Percentiles rank a stretch among this genome's conserved stretches.
Evolutionary conservation across 2,888 invertebrate genomes (phyloP).

Genomic region (Synanthedon myopaeformis): DNA sequence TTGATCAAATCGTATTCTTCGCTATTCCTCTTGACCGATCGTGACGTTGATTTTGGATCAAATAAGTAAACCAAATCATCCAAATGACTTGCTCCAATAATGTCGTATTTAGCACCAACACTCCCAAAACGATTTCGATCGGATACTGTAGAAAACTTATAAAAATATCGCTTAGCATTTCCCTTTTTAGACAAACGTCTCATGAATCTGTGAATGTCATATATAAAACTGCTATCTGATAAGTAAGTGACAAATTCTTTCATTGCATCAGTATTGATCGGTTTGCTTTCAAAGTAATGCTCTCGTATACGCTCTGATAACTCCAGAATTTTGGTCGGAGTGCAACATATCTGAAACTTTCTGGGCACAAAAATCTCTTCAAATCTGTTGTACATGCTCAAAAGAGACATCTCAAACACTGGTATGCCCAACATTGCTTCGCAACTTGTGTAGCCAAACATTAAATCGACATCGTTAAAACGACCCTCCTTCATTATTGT

Average conservation of each 20-base stretch:
- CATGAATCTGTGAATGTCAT: conserved; percentile 17
- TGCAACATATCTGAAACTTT: conserved; percentile 2
- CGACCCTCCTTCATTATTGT: conserved; percentile 31
- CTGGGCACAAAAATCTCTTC: conserved; percentile 19
- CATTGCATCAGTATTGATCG: conserved; percentile 11
- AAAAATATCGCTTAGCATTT: conserved; percentile 7
- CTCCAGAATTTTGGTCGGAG: conserved; percentile 13
- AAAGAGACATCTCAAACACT: conserved; percentile 1
- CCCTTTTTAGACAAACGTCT: conserved; percentile 9
- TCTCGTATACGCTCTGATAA: conserved; percentile 14
- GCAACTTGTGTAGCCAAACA: conserved; percentile 75
- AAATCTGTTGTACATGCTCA: conserved; percentile 11
- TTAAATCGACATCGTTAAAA: conserved; percentile 64
- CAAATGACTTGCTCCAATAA: conserved; percentile 9
- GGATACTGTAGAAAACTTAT: conserved; percentile 8
- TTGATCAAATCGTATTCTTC: conserved; percentile 9
- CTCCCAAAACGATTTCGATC: conserved; percentile 6
- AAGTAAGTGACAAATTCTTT: conserved; percentile 14
- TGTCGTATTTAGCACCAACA: conserved; percentile 5
- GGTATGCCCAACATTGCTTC: conserved; percentile 55
- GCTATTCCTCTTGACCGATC: conserved; percentile 7
- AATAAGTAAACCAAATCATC: conserved; percentile 15
- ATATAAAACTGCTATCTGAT: conserved; percentile 13
- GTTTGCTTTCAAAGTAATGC: conserved; percentile 16
- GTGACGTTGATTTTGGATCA: conserved; percentile 6